Conservation (phyloP, 2,888 invertebrate species). For the Kuschelorhynchus macadamiae region DNA sequence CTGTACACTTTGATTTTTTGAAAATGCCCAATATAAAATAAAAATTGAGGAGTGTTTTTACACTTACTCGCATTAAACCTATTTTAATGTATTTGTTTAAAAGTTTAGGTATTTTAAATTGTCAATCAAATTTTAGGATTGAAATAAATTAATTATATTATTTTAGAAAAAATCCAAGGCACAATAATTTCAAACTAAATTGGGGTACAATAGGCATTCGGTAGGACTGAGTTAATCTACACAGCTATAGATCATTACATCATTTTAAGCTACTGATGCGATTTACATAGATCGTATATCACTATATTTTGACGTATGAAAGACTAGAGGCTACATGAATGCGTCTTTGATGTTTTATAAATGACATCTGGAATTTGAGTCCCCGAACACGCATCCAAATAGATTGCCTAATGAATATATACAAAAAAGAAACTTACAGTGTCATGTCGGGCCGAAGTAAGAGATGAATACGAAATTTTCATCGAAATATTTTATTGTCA, state of each 20-base stretch:
- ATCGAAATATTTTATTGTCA: too few relatives aligned
- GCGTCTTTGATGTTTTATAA: conserved; percentile 60
- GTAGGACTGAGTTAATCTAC: conserved; percentile 36
- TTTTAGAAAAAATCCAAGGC: background rate
- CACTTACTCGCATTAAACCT: too few relatives aligned
- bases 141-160: background rate
- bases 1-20: too few relatives aligned
- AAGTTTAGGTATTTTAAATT: too few relatives aligned
- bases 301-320: conserved; percentile 64
- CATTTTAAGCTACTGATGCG: conserved; percentile 61
- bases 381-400: conserved; percentile 28
- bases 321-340: conserved; percentile 62
- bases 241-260: conserved; percentile 62
- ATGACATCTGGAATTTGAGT: conserved; percentile 54
- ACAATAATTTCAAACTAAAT: background rate
- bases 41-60: too few relatives aligned
- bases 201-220: conserved; percentile 30
- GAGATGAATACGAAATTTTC: too few relatives aligned
- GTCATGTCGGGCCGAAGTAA: too few relatives aligned
- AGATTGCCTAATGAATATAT: too few relatives aligned
- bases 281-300: conserved; percentile 64
- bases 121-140: conserved; percentile 10
- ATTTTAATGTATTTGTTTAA: too few relatives aligned
- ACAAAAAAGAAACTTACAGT: too few relatives aligned
- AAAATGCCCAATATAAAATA: too few relatives aligned